phyloP scores from a whole-genome alignment of 2,113 vertebrate genomes.

The Nyctibius bracteatus region DNA sequence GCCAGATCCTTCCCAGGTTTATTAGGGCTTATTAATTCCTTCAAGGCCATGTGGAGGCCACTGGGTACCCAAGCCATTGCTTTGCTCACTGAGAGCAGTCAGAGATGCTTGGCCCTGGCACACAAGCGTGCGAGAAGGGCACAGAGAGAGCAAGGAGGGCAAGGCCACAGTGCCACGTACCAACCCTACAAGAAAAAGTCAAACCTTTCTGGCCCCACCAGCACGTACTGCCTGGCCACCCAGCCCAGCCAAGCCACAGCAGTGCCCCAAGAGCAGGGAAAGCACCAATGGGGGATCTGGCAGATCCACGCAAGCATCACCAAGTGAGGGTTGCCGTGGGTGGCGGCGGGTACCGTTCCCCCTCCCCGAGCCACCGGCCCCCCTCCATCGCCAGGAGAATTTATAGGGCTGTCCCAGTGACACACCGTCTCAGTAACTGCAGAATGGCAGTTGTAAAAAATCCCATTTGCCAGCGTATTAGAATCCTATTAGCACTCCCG shows the following conservation, averaged over 20 bases:
- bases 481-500: slow-evolving; percentile 79
- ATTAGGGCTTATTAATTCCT: background rate
- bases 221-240: rapidly evolving
- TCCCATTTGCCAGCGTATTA: slow-evolving; percentile 80
- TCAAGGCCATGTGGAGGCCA: rapidly evolving
- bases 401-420: slow-evolving; percentile 69
- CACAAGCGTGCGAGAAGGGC: rapidly evolving
- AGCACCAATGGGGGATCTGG: rapidly evolving
- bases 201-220: too few species aligned
- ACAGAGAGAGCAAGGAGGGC: rapidly evolving
- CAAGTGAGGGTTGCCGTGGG: background rate
- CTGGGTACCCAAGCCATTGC: background rate
- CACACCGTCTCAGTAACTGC: slow-evolving; percentile 64
- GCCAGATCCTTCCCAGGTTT: background rate
- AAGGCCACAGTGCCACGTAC: background rate
- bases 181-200: background rate
- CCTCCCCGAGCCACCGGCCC: background rate
- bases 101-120: background rate
- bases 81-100: background rate
- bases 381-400: slow-evolving; percentile 34
- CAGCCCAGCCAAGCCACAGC: rapidly evolving
- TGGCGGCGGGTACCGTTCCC: background rate
- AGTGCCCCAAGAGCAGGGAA: background rate
- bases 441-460: slow-evolving; percentile 82
- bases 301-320: background rate